A percentile compares a stretch with the other conserved stretches of the same genome.
These are phyloP conservation scores for Sebastolobus altivelis DNA, from an alignment of 2,797 vertebrate species.

Conservation along the genomic window DNA sequence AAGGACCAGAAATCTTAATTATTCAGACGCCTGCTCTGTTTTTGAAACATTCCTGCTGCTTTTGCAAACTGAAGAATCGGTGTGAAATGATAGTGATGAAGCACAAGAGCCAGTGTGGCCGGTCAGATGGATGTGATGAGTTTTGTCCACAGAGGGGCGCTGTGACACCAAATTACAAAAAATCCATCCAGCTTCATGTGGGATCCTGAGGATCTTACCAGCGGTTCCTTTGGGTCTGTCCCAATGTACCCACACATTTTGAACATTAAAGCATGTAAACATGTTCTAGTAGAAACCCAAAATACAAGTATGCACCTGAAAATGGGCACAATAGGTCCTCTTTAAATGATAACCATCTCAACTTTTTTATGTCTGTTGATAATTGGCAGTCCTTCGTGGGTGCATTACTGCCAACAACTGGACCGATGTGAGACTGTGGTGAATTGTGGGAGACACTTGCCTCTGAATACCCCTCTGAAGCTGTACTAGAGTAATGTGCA, in stretches of 20 bases:
- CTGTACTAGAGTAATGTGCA: neutral
- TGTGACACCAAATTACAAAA: slow-evolving; percentile 13
- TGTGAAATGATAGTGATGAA: neutral
- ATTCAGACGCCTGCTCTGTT: neutral
- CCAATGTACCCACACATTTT: neutral
- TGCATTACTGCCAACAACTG: neutral
- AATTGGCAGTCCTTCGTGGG: too few species aligned
- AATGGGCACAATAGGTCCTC: neutral
- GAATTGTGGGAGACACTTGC: neutral
- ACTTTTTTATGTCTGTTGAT: too few species aligned
- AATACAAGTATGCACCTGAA: neutral
- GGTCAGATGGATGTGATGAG: neutral
- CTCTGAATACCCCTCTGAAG: neutral
- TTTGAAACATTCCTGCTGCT: slow-evolving; percentile 6
- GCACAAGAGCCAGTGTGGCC: neutral
- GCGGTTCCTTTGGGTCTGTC: neutral
- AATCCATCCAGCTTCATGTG: neutral
- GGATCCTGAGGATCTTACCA: neutral
- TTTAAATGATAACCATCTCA: too few species aligned
- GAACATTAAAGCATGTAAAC: neutral
- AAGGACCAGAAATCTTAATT: neutral
- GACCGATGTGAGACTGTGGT: neutral
- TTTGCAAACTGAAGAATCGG: neutral
- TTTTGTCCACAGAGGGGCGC: slow-evolving; percentile 21
- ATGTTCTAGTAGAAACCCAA: neutral